Percentiles rank a stretch among this genome's conserved stretches.
These are phyloP conservation scores for Gobio gobio DNA, from an alignment of 2,113 vertebrate species.

Conservation along the genomic window DNA sequence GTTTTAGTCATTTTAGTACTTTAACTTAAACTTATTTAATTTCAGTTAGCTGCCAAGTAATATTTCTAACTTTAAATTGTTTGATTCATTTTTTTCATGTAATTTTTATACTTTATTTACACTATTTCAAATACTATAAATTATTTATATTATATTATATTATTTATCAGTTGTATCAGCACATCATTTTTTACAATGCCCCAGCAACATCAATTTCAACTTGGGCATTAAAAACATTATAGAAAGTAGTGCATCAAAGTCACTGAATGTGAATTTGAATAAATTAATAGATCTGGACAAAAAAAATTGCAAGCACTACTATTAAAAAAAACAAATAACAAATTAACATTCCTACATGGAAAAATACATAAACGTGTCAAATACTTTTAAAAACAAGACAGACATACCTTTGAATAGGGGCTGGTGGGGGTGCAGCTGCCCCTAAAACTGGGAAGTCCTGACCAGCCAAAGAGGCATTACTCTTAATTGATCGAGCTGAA, in stretches of 20 bases:
- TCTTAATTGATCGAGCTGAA: constrained; percentile 66
- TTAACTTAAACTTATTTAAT: neutral
- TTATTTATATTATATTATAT: too few species aligned
- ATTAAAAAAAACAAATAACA: neutral
- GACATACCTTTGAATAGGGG: constrained; percentile 71
- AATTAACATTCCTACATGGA: neutral
- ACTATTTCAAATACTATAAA: too few species aligned
- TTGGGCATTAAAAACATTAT: neutral
- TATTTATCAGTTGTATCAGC: neutral
- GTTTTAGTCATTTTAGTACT: too few species aligned
- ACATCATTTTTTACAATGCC: neutral
- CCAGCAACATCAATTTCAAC: neutral
- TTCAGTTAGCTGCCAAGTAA: too few species aligned
- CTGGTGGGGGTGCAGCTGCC: constrained; percentile 52
- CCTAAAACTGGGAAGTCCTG: constrained; percentile 82
- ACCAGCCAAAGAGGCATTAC: constrained; percentile 70
- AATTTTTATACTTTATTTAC: too few species aligned
- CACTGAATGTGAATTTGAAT: neutral
- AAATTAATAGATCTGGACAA: neutral
- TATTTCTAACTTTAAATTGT: too few species aligned
- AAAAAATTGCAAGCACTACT: neutral
- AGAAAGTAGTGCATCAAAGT: neutral
- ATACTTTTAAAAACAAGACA: neutral
- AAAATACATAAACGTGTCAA: neutral
- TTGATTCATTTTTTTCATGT: too few species aligned